These are phyloP conservation scores for Dasysyrphus tricinctus DNA, from an alignment of 2,888 invertebrate genomes.

Conservation along the genomic window DNA sequence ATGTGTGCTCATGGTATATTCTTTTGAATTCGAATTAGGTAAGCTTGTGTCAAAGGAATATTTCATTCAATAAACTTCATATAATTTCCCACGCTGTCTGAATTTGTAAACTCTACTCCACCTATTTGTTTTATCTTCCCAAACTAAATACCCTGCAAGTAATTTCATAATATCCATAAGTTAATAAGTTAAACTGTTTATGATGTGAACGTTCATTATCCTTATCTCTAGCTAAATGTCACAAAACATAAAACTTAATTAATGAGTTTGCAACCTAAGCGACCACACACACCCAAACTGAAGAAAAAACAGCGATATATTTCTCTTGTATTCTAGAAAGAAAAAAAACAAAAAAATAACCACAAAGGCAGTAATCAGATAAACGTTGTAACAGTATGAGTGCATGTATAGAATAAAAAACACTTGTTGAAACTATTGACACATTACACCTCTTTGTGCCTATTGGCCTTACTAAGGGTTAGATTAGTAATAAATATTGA, in stretches of 20 bases:
- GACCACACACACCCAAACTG: conserved; percentile 16
- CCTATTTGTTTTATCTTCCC: neutral
- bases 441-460: conserved; percentile 35
- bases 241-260: conserved; percentile 53
- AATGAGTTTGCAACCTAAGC: conserved; percentile 38
- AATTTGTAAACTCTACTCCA: neutral
- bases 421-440: conserved; percentile 62
- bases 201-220: conserved; percentile 40
- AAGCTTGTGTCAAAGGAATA: neutral
- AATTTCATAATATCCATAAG: conserved; percentile 15
- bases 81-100: conserved; percentile 19
- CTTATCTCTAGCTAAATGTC: conserved; percentile 44
- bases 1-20: no score
- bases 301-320: neutral
- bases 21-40: no score
- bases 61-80: neutral
- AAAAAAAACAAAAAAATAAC: neutral
- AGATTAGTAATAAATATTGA: conserved; percentile 66
- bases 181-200: conserved; percentile 56
- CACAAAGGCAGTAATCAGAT: conserved; percentile 50
- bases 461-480: conserved; percentile 48
- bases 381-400: conserved; percentile 24
- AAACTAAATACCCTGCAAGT: neutral
- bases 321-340: neutral
- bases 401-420: conserved; percentile 26